Evolutionary conservation across 2,888 invertebrate species (phyloP).

Genomic region (Drosophila mettleri): DNA sequence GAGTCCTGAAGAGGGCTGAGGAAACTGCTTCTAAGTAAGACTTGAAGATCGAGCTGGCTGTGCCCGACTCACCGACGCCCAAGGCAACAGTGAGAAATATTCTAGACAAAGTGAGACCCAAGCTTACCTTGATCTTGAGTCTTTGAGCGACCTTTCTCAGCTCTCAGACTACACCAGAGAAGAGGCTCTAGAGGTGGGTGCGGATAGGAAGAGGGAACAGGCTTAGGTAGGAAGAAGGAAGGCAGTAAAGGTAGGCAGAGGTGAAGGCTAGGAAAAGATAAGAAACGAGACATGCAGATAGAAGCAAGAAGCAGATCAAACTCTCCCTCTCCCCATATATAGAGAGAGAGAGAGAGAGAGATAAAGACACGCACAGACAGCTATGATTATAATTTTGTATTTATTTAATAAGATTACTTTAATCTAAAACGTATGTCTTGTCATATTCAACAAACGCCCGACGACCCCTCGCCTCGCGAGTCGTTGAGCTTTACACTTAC

Average conservation of each 20-base stretch:
- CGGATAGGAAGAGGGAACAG: conserved; percentile 10
- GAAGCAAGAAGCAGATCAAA: too few relatives aligned
- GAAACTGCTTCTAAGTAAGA: too few relatives aligned
- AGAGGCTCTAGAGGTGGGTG: not conserved
- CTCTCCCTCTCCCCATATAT: too few relatives aligned
- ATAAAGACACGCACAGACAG: conserved; percentile 1
- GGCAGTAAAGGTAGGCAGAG: not conserved
- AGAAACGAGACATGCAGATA: not conserved
- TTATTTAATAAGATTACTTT: conserved; percentile 65
- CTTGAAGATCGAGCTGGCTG: too few relatives aligned
- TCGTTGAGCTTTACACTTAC: conserved; percentile 41
- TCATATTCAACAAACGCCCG: conserved; percentile 60
- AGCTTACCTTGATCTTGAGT: not conserved
- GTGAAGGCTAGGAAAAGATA: not conserved
- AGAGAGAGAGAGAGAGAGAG: conserved; percentile 3
- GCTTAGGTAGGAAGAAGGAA: conserved; percentile 4
- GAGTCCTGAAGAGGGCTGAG: too few relatives aligned
- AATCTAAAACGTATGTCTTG: conserved; percentile 47
- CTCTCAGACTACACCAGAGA: not conserved
- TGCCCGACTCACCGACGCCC: not conserved
- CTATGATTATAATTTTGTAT: conserved; percentile 35
- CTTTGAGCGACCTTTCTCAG: not conserved
- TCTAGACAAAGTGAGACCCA: not conserved
- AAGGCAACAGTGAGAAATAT: not conserved
- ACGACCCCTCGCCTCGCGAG: conserved; percentile 19